A percentile compares a stretch with the other conserved stretches of the same genome.
These are phyloP conservation scores for Cantharis rufa DNA, from an alignment of 2,888 invertebrate species.

Conservation along the genomic window DNA sequence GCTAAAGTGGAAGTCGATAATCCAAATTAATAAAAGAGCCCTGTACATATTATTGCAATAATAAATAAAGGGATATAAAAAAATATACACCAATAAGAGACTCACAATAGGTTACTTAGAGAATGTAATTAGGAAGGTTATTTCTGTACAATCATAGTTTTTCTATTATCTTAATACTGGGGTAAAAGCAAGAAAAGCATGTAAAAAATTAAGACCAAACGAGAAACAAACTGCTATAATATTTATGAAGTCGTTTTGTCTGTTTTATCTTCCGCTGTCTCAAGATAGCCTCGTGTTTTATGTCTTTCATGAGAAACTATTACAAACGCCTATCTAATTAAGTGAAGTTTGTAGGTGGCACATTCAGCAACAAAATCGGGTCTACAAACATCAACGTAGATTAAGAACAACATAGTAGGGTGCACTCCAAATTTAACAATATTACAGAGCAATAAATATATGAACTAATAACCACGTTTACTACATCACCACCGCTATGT, in stretches of 20 bases:
- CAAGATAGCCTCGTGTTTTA: not conserved
- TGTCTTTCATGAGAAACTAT: constrained; percentile 8
- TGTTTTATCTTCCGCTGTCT: constrained; percentile 1
- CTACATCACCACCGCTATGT: not conserved
- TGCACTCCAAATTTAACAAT: not conserved
- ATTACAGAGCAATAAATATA: not conserved
- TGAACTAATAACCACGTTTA: not conserved
- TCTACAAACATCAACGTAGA: constrained; percentile 4
- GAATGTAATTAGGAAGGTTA: not conserved
- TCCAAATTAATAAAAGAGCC: not conserved
- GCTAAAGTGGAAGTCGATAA: not conserved
- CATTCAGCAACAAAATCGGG: constrained; percentile 8
- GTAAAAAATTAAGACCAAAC: not conserved
- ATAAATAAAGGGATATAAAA: too few relatives aligned
- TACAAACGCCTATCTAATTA: constrained; percentile 9
- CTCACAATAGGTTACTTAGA: not conserved
- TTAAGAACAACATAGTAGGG: not conserved
- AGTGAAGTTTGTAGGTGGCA: constrained; percentile 14
- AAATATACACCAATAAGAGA: too few relatives aligned
- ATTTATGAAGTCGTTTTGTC: constrained; percentile 5
- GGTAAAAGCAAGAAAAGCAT: not conserved
- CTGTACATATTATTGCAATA: too few relatives aligned
- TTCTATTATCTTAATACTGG: not conserved
- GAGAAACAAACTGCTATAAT: constrained; percentile 1
- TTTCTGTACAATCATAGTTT: not conserved